phyloP scores from a whole-genome alignment of 2,888 invertebrate species.

The Leucozona laternaria region DNA sequence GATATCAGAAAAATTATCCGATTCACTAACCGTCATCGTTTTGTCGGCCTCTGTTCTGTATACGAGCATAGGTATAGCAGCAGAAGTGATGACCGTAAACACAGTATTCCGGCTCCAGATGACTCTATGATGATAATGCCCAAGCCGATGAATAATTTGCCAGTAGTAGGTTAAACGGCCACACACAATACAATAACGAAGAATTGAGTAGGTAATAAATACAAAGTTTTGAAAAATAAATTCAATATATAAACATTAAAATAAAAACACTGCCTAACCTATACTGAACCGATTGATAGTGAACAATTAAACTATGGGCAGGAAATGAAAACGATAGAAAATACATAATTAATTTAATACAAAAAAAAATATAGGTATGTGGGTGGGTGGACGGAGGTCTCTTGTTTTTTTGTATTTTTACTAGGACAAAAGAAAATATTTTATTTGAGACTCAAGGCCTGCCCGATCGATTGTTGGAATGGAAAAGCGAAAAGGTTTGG shows the following conservation, averaged over 20 bases:
- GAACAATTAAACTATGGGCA: constrained; percentile 33
- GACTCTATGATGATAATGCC: constrained; percentile 65
- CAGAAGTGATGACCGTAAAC: constrained; percentile 45
- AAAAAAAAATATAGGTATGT: constrained; percentile 18
- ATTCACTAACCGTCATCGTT: constrained; percentile 62
- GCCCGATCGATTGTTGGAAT: too few relatives aligned
- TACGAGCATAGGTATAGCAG: not conserved
- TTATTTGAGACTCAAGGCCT: constrained; percentile 20
- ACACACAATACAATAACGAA: constrained; percentile 31
- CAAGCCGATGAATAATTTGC: constrained; percentile 75
- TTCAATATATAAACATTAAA: constrained; percentile 38
- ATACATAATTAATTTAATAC: constrained; percentile 76
- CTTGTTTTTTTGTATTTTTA: not conserved
- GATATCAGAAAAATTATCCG: constrained; percentile 75
- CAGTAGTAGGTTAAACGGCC: constrained; percentile 70
- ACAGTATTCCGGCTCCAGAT: constrained; percentile 60
- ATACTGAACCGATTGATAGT: constrained; percentile 45
- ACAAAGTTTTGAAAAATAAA: constrained; percentile 70
- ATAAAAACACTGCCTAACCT: not conserved
- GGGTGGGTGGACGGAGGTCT: constrained; percentile 52
- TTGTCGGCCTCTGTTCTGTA: constrained; percentile 2
- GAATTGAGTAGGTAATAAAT: constrained; percentile 49
- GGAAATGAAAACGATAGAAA: constrained; percentile 75
- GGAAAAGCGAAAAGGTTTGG: constrained; percentile 46
- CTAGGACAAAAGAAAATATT: constrained; percentile 64